These are phyloP conservation scores for Lamproptera curius DNA, from an alignment of 2,888 invertebrate species.

Conservation along the genomic window DNA sequence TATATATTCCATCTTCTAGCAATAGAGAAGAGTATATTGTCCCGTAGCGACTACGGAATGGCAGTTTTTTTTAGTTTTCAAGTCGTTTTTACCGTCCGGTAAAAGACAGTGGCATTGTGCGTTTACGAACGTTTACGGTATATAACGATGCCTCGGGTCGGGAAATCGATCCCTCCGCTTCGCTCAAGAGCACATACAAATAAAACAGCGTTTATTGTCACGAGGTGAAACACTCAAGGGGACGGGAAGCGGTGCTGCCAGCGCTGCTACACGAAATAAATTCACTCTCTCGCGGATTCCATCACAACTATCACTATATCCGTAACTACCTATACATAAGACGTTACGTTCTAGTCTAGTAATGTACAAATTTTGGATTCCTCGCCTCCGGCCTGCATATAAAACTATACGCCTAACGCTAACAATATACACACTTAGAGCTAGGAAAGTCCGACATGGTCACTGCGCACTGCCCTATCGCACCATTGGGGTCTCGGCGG, in stretches of 20 bases:
- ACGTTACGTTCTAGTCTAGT: conserved; percentile 48
- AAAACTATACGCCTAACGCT: conserved; percentile 52
- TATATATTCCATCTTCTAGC: too few relatives aligned
- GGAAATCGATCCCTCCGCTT: not conserved
- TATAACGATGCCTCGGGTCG: not conserved
- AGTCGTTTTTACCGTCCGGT: too few relatives aligned
- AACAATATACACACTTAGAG: conserved; percentile 58
- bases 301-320: conserved; percentile 34
- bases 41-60: too few relatives aligned
- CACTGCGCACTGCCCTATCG: conserved; percentile 53
- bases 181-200: not conserved
- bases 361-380: conserved; percentile 54
- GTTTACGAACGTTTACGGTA: not conserved
- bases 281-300: too few relatives aligned
- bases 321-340: conserved; percentile 43
- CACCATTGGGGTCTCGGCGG: not conserved
- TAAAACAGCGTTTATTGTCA: conserved; percentile 32
- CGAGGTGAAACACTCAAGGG: conserved; percentile 20
- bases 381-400: conserved; percentile 32
- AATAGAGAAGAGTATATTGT: too few relatives aligned
- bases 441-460: conserved; percentile 47
- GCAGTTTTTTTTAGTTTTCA: too few relatives aligned
- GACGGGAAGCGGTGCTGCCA: conserved; percentile 30
- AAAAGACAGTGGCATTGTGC: not conserved
- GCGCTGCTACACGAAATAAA: too few relatives aligned